phyloP scores from a whole-genome alignment of 2,888 invertebrate species.

The Endotricha flammealis region DNA sequence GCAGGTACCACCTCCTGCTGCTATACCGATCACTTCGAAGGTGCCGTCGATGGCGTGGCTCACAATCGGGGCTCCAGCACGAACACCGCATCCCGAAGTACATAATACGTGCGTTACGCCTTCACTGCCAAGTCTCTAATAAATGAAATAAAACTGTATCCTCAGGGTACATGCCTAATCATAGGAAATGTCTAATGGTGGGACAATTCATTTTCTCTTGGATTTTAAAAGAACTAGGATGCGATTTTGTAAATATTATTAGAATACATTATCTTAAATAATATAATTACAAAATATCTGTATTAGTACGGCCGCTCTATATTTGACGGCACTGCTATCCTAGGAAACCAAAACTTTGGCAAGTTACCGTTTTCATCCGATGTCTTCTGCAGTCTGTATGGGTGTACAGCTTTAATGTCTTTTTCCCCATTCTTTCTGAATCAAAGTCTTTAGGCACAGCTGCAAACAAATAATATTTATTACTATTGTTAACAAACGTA shows the following conservation, averaged over 20 bases:
- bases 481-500: not conserved
- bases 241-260: no score
- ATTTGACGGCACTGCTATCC: no score
- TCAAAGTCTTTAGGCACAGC: slow-evolving; percentile 61
- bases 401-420: slow-evolving; percentile 50
- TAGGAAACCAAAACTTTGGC: no score
- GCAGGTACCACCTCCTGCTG: slow-evolving; percentile 50
- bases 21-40: slow-evolving; percentile 55
- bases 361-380: slow-evolving; percentile 46
- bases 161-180: no score
- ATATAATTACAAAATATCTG: no score
- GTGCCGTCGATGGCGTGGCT: slow-evolving; percentile 46
- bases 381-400: slow-evolving; percentile 55
- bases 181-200: no score
- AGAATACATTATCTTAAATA: no score
- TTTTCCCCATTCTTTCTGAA: slow-evolving; percentile 57
- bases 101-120: slow-evolving; percentile 58
- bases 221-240: no score
- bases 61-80: slow-evolving; percentile 55
- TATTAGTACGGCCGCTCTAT: no score
- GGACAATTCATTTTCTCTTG: no score
- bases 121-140: slow-evolving; percentile 50
- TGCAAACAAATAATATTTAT: slow-evolving; percentile 20
- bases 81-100: slow-evolving; percentile 58
- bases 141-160: no score